Evolutionary conservation across 1,140 invertebrate genomes (phyloP).

Genomic region (Cherax destructor): DNA sequence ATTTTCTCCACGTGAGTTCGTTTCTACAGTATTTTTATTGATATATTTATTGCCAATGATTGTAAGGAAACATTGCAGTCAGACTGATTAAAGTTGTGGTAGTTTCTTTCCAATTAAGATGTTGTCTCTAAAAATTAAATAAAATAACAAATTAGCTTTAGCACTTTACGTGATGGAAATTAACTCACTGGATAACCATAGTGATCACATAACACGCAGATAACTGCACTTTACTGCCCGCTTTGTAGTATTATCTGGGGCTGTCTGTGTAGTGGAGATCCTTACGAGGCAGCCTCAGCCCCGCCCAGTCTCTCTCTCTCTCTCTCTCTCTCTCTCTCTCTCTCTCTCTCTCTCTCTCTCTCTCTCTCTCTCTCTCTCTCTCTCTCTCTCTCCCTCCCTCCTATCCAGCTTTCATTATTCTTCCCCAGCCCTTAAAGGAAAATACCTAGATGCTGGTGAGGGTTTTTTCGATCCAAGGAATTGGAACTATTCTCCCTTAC

Average conservation of each 20-base stretch:
- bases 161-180: not conserved
- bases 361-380: not conserved
- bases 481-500: too few relatives aligned
- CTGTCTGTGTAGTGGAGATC: not conserved
- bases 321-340: not conserved
- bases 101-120: too few relatives aligned
- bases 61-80: too few relatives aligned
- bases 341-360: not conserved
- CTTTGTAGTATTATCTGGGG: not conserved
- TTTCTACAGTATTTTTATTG: too few relatives aligned
- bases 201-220: conserved; percentile 4
- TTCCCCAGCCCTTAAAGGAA: not conserved
- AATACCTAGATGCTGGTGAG: too few relatives aligned
- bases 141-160: not conserved
- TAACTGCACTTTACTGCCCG: not conserved
- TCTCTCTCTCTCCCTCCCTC: not conserved
- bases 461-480: too few relatives aligned
- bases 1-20: too few relatives aligned
- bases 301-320: not conserved
- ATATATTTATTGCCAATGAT: too few relatives aligned
- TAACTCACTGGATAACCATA: not conserved
- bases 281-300: not conserved
- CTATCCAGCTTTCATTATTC: not conserved
- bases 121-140: too few relatives aligned
- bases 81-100: too few relatives aligned